Base-by-base conservation (phyloP, 53 echinoderm and acorn worm species). In the Stichopus horrens region DNA sequence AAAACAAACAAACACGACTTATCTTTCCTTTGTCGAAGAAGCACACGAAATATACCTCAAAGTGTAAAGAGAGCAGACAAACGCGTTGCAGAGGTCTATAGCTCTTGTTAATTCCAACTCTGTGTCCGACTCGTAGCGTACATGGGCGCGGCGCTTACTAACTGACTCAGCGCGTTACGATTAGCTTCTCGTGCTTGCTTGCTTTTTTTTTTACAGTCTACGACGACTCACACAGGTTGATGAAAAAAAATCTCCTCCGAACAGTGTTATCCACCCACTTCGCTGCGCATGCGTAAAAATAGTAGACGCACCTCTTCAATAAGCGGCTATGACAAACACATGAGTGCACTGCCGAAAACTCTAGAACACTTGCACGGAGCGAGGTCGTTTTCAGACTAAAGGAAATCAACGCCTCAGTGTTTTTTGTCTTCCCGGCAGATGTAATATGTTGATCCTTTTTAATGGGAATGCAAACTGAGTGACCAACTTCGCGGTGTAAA, bases 131-230 rank as follows among this genome's bases (percentile, higher is more conserved):
- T 8, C 21, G 21, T 19, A 18, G n/a, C 21, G 57, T 10, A 21
- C 57, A 57, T 81, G 81, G 81, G 81, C 57, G 81, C 81, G 81
- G 81, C 81, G 81, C 81, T 57, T 57, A 81, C 56, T 56, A 37
- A 81, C 81, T 81, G 81, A 81, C 57, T 57, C 81, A 81, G 57
- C 58, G 23, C 57, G 58, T 20, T 20, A 81, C 57, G 6, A 71
- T 20, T 10, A 63, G 10, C 16, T 10, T 13, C 63, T 13, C 16
- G 63, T 13, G 63, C 63, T 63, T 63, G 5, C 8, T 63, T 16
- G 7, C 0, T 37, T 37, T 37, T 37, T 37, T 75, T 23, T 75
- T 75, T 10, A 21, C 52, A 79, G 53, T 19, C 55, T 79, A 53
- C 79, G 52, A 16, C 52, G 52, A 16, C 52, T 77, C 79, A 19